These are phyloP conservation scores for Lithophane ornitopus DNA, from an alignment of 2,888 invertebrate genomes.

Conservation along the genomic window DNA sequence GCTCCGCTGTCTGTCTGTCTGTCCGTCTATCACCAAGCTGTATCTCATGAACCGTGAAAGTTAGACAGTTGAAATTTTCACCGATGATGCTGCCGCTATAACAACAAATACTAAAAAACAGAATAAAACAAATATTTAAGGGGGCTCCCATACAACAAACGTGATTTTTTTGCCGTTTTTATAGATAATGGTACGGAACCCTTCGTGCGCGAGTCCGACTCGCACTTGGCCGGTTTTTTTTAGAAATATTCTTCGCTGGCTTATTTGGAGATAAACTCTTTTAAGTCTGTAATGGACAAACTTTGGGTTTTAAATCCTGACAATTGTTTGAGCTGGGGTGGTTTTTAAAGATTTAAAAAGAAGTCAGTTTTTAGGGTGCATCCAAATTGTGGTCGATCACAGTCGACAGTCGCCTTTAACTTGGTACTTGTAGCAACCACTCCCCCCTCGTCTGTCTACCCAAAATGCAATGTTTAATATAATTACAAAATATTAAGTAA, in stretches of 20 bases:
- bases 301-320: slow-evolving; percentile 35
- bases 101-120: too few species aligned
- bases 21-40: too few species aligned
- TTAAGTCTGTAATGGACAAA: slow-evolving; percentile 50
- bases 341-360: slow-evolving; percentile 25
- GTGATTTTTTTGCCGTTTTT: too few species aligned
- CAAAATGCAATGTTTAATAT: not conserved
- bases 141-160: too few species aligned
- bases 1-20: too few species aligned
- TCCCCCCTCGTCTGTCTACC: not conserved
- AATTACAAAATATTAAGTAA: not conserved
- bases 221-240: too few species aligned
- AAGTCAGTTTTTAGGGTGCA: slow-evolving; percentile 2
- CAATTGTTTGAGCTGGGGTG: slow-evolving; percentile 22
- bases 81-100: too few species aligned
- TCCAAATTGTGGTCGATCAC: not conserved
- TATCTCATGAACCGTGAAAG: too few species aligned
- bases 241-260: slow-evolving; percentile 21
- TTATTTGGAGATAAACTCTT: slow-evolving; percentile 54
- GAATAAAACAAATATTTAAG: too few species aligned
- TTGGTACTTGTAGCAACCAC: not conserved
- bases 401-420: not conserved
- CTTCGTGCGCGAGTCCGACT: too few species aligned
- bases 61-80: too few species aligned
- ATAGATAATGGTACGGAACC: too few species aligned